A percentile compares a stretch with the other conserved stretches of the same genome.
These are phyloP conservation scores for Peucedramus taeniatus DNA, from an alignment of 2,113 vertebrate genomes.

Conservation along the genomic window DNA sequence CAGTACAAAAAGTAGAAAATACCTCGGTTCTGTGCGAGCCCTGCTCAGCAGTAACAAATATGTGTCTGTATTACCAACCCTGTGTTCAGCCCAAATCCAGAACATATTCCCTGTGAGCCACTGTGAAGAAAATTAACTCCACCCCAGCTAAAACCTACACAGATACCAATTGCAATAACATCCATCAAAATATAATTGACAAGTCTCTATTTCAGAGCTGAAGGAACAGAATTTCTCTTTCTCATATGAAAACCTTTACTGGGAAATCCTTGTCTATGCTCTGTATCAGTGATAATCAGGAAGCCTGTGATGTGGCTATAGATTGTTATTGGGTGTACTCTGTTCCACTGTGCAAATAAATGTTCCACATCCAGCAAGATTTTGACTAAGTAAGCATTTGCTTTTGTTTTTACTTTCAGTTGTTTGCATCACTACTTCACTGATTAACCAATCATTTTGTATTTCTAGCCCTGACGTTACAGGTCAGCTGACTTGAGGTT, in stretches of 20 bases:
- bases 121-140: background rate
- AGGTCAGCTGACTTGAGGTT: background rate
- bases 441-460: background rate
- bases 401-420: background rate
- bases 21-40: background rate
- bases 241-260: background rate
- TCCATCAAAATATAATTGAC: background rate
- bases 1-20: rapidly evolving
- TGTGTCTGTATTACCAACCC: background rate
- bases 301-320: background rate
- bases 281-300: background rate
- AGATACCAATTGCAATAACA: background rate
- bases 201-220: background rate
- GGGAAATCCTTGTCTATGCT: background rate
- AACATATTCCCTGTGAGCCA: rapidly evolving
- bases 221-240: background rate
- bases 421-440: background rate
- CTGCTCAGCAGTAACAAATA: background rate
- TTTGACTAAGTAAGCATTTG: background rate
- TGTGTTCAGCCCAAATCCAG: background rate
- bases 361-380: background rate
- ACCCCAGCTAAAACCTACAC: background rate
- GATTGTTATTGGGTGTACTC: background rate
- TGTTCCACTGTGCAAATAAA: background rate
- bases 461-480: background rate